Percentiles rank a stretch among this genome's conserved stretches.
These are phyloP conservation scores for Porphyrio hochstetteri DNA, from an alignment of 2,113 vertebrate species.

Conservation along the genomic window DNA sequence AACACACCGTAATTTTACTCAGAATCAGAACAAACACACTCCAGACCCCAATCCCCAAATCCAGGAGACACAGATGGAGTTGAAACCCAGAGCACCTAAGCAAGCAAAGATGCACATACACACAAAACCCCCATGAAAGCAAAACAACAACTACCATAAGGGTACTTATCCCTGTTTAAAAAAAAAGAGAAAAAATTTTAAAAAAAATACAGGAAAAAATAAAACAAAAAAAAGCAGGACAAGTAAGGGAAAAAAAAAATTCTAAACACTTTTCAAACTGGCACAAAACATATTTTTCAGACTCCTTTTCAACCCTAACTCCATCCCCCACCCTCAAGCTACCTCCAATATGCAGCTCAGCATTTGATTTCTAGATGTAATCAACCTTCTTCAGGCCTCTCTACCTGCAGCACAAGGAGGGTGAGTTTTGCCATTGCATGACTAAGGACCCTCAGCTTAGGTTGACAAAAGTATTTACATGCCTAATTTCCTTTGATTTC, in stretches of 20 bases:
- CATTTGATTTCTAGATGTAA: not conserved
- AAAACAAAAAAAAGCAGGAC: not conserved
- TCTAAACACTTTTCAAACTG: not conserved
- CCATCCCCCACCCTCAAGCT: not conserved
- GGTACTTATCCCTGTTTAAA: not conserved
- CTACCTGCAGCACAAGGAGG: not conserved
- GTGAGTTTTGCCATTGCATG: not conserved
- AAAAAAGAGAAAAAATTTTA: not conserved
- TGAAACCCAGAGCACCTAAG: not conserved
- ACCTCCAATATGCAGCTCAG: not conserved
- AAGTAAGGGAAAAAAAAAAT: not conserved
- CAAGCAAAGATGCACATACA: not conserved
- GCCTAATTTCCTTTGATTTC: not conserved
- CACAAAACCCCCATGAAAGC: not conserved
- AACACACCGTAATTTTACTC: not conserved
- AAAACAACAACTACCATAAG: not conserved
- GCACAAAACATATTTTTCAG: not conserved
- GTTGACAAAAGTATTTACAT: not conserved
- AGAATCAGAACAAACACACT: not conserved
- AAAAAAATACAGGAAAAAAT: no score
- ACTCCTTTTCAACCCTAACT: not conserved
- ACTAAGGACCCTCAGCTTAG: not conserved
- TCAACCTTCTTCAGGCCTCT: fast-evolving
- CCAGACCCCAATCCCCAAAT: not conserved
- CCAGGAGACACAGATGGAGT: not conserved